Evolutionary conservation across 2,888 invertebrate species (phyloP).

Genomic region (Eupsilia transversa): DNA sequence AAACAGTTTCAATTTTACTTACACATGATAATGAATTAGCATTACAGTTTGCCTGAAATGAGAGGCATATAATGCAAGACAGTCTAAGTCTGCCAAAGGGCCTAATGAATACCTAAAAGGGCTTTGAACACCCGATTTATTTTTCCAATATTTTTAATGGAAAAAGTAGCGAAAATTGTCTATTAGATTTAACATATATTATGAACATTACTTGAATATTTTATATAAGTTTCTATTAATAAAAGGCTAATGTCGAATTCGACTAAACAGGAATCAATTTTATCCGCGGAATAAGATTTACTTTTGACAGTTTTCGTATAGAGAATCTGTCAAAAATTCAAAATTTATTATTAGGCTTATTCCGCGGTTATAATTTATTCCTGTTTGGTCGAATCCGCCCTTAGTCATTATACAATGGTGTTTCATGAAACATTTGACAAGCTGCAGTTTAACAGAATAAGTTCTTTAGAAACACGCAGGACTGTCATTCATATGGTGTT

Average conservation of each 20-base stretch:
- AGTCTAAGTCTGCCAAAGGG: not conserved
- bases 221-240: not conserved
- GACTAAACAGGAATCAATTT: too few species aligned
- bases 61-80: not conserved
- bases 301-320: too few species aligned
- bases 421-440: not conserved
- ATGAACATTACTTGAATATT: not conserved
- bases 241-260: not conserved
- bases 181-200: too few species aligned
- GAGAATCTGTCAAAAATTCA: too few species aligned
- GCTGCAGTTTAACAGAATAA: not conserved
- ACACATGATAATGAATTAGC: not conserved
- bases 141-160: not conserved
- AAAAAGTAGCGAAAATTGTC: too few species aligned
- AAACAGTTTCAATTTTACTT: not conserved
- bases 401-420: too few species aligned
- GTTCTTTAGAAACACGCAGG: not conserved
- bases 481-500: not conserved
- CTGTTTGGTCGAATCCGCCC: too few species aligned
- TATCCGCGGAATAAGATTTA: too few species aligned
- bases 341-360: too few species aligned
- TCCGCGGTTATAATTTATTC: too few species aligned
- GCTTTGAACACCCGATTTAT: not conserved
- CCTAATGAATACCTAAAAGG: not conserved
- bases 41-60: not conserved